phyloP scores from a whole-genome alignment of 1,140 invertebrate species.

The Cyphomyrmex costatus region DNA sequence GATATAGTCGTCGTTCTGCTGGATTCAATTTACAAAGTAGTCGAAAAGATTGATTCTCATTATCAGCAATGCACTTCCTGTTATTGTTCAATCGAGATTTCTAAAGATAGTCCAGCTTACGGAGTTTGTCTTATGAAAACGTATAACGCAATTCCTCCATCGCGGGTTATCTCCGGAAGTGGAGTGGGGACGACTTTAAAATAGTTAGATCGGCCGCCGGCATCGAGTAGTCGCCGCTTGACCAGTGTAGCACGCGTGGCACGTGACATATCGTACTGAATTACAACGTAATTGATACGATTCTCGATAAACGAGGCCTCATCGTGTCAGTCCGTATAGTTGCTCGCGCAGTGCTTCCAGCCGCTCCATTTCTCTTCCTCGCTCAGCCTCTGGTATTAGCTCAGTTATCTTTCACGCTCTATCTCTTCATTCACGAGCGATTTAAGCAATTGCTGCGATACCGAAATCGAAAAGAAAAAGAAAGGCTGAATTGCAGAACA shows the following conservation, averaged over 20 bases:
- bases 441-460: background rate
- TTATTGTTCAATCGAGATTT: background rate
- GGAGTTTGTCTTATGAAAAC: background rate
- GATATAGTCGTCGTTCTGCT: background rate
- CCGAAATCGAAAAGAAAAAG: constrained; percentile 10
- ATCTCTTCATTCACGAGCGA: background rate
- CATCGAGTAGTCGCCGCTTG: constrained; percentile 50
- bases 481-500: background rate
- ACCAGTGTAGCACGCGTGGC: constrained; percentile 57
- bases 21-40: background rate
- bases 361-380: constrained; percentile 25
- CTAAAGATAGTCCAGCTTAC: background rate
- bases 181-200: constrained; percentile 49
- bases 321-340: constrained; percentile 7
- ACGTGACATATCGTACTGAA: constrained; percentile 72
- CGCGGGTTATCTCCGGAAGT: background rate
- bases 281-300: constrained; percentile 68
- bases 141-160: constrained; percentile 39
- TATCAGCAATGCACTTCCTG: background rate
- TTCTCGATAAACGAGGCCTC: constrained; percentile 28
- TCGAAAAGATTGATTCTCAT: background rate
- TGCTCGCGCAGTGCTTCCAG: constrained; percentile 42
- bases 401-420: background rate
- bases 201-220: constrained; percentile 34
- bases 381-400: constrained; percentile 12